Percentiles rank a stretch among this genome's conserved stretches.
phyloP scores from a whole-genome alignment of 2,888 invertebrate genomes.

The Lypha dubia region DNA sequence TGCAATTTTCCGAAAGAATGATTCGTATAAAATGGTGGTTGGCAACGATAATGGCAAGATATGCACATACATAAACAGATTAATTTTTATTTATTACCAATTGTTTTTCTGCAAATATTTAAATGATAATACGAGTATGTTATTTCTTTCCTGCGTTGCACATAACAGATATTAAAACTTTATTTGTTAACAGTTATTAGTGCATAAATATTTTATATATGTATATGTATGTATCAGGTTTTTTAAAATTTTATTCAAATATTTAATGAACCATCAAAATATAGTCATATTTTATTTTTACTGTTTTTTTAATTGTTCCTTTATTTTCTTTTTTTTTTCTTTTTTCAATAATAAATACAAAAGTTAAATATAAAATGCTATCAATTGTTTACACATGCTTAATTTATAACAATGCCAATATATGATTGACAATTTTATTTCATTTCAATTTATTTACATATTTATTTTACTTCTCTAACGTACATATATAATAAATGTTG shows the following conservation, averaged over 20 bases:
- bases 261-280: slow-evolving; percentile 53
- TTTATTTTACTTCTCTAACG: slow-evolving; percentile 30
- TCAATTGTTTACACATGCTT: slow-evolving; percentile 67
- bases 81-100: not conserved
- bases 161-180: not conserved
- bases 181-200: slow-evolving; percentile 37
- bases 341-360: not conserved
- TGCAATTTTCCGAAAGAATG: too few species aligned
- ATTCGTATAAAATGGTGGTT: too few species aligned
- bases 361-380: slow-evolving; percentile 60
- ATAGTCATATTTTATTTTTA: slow-evolving; percentile 15
- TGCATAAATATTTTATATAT: slow-evolving; percentile 45
- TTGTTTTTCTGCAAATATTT: not conserved
- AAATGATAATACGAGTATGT: not conserved
- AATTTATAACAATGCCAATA: slow-evolving; percentile 66
- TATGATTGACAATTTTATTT: slow-evolving; percentile 63
- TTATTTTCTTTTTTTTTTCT: not conserved
- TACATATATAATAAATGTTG: slow-evolving; percentile 1
- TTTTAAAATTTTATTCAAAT: slow-evolving; percentile 39
- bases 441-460: slow-evolving; percentile 38
- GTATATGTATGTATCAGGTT: not conserved
- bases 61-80: not conserved
- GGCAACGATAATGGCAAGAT: too few species aligned
- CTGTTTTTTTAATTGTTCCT: too few species aligned
- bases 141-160: not conserved